Percentiles rank a stretch among this genome's conserved stretches.
These are phyloP conservation scores for Hemicrepidius hirtus DNA, from an alignment of 2,888 invertebrate species.

Conservation along the genomic window DNA sequence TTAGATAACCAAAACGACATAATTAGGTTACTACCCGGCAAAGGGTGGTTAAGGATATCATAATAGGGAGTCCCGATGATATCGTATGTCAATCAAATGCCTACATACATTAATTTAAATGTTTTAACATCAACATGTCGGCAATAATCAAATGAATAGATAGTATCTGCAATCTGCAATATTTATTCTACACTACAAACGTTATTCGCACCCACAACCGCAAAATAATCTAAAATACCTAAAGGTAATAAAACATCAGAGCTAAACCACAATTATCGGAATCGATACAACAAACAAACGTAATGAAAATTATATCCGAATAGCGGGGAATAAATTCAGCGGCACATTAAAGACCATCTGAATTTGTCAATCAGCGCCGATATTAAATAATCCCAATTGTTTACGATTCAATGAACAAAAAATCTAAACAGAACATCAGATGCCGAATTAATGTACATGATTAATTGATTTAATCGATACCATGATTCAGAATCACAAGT, in stretches of 20 bases:
- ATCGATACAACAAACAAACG: constrained; percentile 30
- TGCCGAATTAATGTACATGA: constrained; percentile 53
- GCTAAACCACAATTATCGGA: not conserved
- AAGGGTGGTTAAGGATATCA: no score
- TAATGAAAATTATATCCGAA: constrained; percentile 54
- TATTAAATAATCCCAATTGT: constrained; percentile 57
- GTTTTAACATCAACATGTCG: not conserved
- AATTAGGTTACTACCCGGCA: no score
- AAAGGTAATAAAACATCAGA: not conserved
- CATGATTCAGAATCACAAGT: constrained; percentile 18
- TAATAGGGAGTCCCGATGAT: no score
- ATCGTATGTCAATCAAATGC: no score
- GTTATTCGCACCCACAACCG: not conserved
- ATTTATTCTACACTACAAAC: not conserved
- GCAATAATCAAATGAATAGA: no score
- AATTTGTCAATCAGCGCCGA: constrained; percentile 57
- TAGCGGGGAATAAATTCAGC: constrained; percentile 15
- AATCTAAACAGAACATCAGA: constrained; percentile 55
- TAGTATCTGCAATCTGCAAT: no score
- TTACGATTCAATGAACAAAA: constrained; percentile 55
- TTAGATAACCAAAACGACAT: no score
- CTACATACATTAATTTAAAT: no score
- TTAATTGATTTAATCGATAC: constrained; percentile 27
- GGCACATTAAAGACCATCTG: constrained; percentile 41
- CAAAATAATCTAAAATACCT: not conserved